Evolutionary conservation across 2,113 vertebrate genomes (phyloP), one percentile per base, ranked within the genome.

Genomic region (Stegastes partitus): DNA sequence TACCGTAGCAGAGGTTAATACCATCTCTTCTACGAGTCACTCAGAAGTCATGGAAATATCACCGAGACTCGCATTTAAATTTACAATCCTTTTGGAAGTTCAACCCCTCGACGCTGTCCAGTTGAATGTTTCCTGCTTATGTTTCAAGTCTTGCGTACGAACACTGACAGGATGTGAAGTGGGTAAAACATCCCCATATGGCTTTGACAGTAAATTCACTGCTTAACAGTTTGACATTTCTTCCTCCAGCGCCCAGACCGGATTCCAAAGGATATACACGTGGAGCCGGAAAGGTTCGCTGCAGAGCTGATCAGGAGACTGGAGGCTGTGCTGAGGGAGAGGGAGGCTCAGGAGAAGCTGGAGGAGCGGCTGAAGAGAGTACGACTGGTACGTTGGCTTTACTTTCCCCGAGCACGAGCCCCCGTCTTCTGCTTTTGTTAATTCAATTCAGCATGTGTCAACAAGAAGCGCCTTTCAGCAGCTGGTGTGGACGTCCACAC

Each of bases 271-370:
- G 97, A 98, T 82, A 93, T 99, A 74, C 96, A 98, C 0, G 96
- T 98, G 69, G 97, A 98, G 70, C 97, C 97, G 10, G 95, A 96
- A 77, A 96, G 96, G 87, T 99, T 99, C 77, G 97, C 98, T 9
- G 96, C 96, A 3, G 96, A 98, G 82, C 95, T 99, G 75, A 99
- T 97, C 91, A 93, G 95, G 88, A 95, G 96, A 15, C 88, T 99
- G 93, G 96, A 99, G 89, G 95, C 94, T 2, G 95, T 99, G 0
- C 95, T 96, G 84, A 94, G 95, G 84, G 96, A 97, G 1, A 94
- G 97, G 51, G 97, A 97, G 85, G 97, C 96, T 0, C 95, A 96
- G 57, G 96, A 97, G 87, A 95, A 95, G 55, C 87, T 98, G 3
- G 96, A 98, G 91, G 97, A 98, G 91, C 92, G 96, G 63, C 96